Percentiles rank a stretch among this genome's conserved stretches.
These are phyloP conservation scores for fruit fly (Drosophila melanogaster) DNA, from an alignment of 1,140 invertebrate species.

Conservation along the genomic window Release_6_plus_ISO1_MT NT_033777.3:22047001-22047500, in stretches of 20 bases:
- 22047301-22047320: constrained; percentile 55
- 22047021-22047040: constrained; percentile 33
- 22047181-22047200: constrained; percentile 32
- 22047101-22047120: constrained; percentile 37
- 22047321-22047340: constrained; percentile 39
- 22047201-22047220: constrained; percentile 17
- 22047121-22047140: constrained; percentile 59
- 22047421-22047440: constrained; percentile 66
- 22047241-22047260: constrained; percentile 43
- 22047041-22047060: constrained; percentile 46
- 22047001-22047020: constrained; percentile 67
- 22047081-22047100: constrained; percentile 71
- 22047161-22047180: constrained; percentile 22
- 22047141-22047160: constrained; percentile 64
- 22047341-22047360: constrained; percentile 59
- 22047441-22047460: constrained; percentile 31
- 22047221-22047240: constrained; percentile 8
- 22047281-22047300: constrained; percentile 40
- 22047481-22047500: constrained; percentile 26
- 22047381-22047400: constrained; percentile 61
- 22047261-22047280: constrained; percentile 21
- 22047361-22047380: constrained; percentile 28
- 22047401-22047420: constrained; percentile 71
- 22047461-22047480: constrained; percentile 38
- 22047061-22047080: constrained; percentile 75